Conservation (phyloP, 2,113 vertebrate genomes). For the Cheirogaleus medius region DNA sequence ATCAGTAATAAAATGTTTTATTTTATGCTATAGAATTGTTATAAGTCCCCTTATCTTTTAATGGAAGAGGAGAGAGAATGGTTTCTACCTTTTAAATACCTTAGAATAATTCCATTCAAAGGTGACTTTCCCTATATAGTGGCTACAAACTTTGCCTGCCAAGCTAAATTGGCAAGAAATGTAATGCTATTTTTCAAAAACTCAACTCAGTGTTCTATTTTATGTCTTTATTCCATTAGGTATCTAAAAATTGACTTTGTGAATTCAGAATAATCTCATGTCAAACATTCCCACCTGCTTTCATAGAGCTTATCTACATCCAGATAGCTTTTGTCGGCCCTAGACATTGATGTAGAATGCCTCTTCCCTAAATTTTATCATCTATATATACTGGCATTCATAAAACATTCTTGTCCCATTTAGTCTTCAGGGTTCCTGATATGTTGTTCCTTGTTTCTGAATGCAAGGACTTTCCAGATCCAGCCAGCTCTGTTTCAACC, state of each 20-base stretch:
- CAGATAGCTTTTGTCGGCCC: background rate
- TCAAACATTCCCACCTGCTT: rapidly evolving
- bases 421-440: background rate
- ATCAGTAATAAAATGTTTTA: background rate
- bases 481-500: background rate
- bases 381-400: background rate
- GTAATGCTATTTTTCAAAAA: background rate
- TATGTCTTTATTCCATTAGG: background rate
- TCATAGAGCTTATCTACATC: rapidly evolving
- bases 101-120: constrained; percentile 6
- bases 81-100: background rate
- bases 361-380: background rate
- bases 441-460: background rate
- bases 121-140: background rate
- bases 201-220: background rate
- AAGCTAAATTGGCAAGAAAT: background rate
- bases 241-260: background rate
- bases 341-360: background rate
- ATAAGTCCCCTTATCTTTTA: background rate
- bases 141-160: background rate
- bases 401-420: background rate
- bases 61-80: background rate
- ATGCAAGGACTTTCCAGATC: background rate
- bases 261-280: rapidly evolving
- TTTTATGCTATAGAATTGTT: background rate